Base-by-base conservation (phyloP, 1,140 invertebrate species). In the Bombus picipes region DNA sequence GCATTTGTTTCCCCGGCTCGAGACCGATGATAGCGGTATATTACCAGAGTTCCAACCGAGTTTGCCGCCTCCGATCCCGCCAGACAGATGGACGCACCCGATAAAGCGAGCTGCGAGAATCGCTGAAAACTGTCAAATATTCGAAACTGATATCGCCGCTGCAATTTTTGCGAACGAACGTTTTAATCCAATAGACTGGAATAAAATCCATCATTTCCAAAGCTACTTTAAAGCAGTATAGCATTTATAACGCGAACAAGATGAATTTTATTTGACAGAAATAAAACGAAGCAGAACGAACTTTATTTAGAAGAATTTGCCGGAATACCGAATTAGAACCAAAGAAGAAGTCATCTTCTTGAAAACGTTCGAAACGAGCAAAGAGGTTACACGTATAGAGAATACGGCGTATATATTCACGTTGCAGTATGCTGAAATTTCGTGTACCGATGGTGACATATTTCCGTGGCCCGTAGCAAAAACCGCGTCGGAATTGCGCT, bases 11-110 rank as follows among this genome's bases (percentile, higher is more conserved):
- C 53, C 68, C 71, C 41, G 43, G 72, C 39, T 47, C 77, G 43
- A 74, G 79, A 85, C 68, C 90, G 89, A 90, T 81, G 88, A 90
- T 90, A 79, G 79, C 78, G 83, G 81, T 86, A 90, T 89, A 90
- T 88, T 81, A 88, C 73, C 12, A n/a, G 75, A 62, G 82, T 83
- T 81, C 59, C 47, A 70, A n/a, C 43, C 41, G 62, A 75, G 79
- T 90, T 89, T 74, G 18, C 59, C 28, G 57, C 28, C 57, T 65
- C 37, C 25, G 22, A 43, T 18, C 34, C 28, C 37, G 72, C 22
- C 70, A 65, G 84, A 80, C 73, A 86, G 88, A 89, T 84, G 86
- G 66, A 74, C 77, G 62, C 71, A 39, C 37, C 70, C 88, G 84
- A 89, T 89, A 79, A 82, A 89, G 39, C 66, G 75, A 41, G 47